Base-by-base conservation (phyloP, 2,797 vertebrate species). In the Brachyrhaphis roseni region DNA sequence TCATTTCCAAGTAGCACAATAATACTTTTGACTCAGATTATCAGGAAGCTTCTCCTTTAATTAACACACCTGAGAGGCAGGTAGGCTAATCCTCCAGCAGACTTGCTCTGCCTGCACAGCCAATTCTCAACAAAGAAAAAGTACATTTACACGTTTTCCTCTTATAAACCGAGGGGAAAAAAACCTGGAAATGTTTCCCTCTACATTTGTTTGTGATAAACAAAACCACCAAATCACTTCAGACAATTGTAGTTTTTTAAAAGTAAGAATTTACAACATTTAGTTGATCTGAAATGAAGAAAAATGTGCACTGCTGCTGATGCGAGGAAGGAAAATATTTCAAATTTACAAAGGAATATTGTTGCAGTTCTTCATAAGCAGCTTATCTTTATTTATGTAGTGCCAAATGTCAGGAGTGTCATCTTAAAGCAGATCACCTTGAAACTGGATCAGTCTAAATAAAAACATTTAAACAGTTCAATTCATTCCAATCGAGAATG, bases 41-140 rank as follows among this genome's bases (percentile, higher is more conserved):
- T 80, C 23, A 8, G 20, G 8, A 10, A n/a, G 51, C 13, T 59
- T 62, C 28, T 70, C 68, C 72, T 81, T 84, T 72, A 41, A 46
- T 75, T 72, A 72, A 16, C 11, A 18, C 36, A 49, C 75, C 31
- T 39, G 47, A 75, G 46, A 77, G 57, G 26, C 34, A 85, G 78
- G 78, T 80, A 68, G 72, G 72, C 64, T 72, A 78, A 80, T 80
- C 62, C 78, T 57, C 66, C 23, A 55, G 53, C 20, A 47, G 16
- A 71, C 72, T 47, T 74, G 6, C 45, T 46, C 55, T 72, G 46
- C 73, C 59, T 64, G 28, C 46, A 49, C 41, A 16, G 20, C 62
- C n/a, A n/a, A 64, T 53, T 43, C 23, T 71, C 39, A 55, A 43
- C 36, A 36, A 55, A 43, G 45, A 72, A 70, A 53, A 36, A 12